A percentile compares a stretch with the other conserved stretches of the same genome.
These are phyloP conservation scores for Eugnorisma glareosa DNA, from an alignment of 2,888 invertebrate genomes.

Conservation along the genomic window DNA sequence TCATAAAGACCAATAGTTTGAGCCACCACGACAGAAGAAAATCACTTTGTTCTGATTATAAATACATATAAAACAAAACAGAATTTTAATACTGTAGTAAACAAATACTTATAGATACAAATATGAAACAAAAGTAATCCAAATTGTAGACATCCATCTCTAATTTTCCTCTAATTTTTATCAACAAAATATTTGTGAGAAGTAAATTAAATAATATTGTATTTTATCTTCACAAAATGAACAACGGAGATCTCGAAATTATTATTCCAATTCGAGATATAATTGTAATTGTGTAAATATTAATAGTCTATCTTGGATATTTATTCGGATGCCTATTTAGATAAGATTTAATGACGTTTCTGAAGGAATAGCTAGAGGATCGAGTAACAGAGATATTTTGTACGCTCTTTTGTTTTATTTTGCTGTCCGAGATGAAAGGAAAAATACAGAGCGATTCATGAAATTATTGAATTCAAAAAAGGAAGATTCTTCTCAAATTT, in stretches of 20 bases:
- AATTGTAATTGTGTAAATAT: conserved; percentile 58
- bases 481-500: not conserved
- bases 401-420: conserved; percentile 11
- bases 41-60: not conserved
- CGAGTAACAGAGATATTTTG: conserved; percentile 32
- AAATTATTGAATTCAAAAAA: not conserved
- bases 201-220: conserved; percentile 35
- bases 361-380: conserved; percentile 9
- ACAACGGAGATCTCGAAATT: conserved; percentile 16
- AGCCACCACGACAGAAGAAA: no score
- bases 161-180: conserved; percentile 2
- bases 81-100: not conserved
- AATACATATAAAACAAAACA: not conserved
- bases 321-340: conserved; percentile 43
- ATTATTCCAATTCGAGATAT: conserved; percentile 43
- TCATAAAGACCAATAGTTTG: no score
- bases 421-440: not conserved
- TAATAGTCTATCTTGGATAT: conserved; percentile 56
- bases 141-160: conserved; percentile 12
- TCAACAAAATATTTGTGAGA: conserved; percentile 26
- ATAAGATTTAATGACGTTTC: conserved; percentile 45
- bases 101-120: not conserved
- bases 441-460: not conserved
- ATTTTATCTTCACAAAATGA: conserved; percentile 44
- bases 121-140: not conserved